Evolutionary conservation across 1,140 invertebrate species (phyloP).

Genomic region (Heterodera schachtii): DNA sequence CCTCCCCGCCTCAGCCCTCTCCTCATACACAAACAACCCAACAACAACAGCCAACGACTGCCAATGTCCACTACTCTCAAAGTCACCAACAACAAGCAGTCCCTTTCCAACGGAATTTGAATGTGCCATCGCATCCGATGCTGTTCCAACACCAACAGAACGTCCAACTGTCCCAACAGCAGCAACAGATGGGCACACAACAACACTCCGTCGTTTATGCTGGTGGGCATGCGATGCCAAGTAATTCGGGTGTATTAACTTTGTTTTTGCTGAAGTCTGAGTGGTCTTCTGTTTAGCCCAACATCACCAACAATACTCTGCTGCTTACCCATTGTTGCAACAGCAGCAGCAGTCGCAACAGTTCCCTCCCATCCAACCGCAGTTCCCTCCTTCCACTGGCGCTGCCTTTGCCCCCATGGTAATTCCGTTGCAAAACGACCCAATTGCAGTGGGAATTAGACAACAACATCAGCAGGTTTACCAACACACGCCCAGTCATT

Average conservation of each 20-base stretch:
- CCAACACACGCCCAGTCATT: background rate
- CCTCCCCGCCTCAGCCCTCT: background rate
- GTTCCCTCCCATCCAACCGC: background rate
- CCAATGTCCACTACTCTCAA: background rate
- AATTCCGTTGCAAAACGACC: background rate
- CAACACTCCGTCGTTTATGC: background rate
- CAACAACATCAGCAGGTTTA: conserved; percentile 14
- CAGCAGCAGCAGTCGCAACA: background rate
- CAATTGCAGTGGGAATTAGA: background rate
- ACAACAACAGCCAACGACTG: background rate
- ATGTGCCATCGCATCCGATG: background rate
- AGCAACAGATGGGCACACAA: background rate
- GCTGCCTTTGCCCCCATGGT: background rate
- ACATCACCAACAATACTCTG: conserved; percentile 12
- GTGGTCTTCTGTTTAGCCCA: background rate
- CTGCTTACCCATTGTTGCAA: background rate
- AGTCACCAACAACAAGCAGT: conserved; percentile 23
- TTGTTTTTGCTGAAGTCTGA: background rate
- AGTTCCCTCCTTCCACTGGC: background rate
- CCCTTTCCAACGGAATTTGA: conserved; percentile 10
- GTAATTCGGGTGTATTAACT: background rate
- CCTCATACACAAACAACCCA: background rate
- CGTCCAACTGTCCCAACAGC: background rate
- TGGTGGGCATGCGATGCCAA: background rate
- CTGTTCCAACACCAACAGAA: background rate